Conservation (phyloP, 2,113 vertebrate species). For the Leucopsar rothschildi region DNA sequence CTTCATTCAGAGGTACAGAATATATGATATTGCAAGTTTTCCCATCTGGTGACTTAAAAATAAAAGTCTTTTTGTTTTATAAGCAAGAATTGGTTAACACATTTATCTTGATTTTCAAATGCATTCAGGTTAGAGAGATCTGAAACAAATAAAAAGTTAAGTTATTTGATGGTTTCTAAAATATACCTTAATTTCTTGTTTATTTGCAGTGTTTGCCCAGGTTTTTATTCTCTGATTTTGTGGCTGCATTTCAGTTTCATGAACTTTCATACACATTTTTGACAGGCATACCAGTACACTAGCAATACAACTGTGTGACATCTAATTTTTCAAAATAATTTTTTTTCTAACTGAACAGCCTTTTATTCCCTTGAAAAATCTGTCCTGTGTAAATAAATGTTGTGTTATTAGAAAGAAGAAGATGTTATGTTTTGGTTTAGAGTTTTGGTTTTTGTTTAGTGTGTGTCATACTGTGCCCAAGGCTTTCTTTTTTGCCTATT, state of each 20-base stretch:
- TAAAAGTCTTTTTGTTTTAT: neutral
- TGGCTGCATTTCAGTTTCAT: neutral
- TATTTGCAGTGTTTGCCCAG: neutral
- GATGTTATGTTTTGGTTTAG: neutral
- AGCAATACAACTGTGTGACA: neutral
- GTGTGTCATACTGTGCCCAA: neutral
- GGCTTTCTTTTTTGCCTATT: neutral
- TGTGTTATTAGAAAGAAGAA: neutral
- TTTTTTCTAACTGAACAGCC: neutral
- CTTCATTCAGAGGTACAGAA: neutral
- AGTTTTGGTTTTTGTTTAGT: neutral
- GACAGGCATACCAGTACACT: neutral
- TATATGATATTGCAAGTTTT: neutral
- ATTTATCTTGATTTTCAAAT: neutral
- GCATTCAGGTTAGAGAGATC: neutral
- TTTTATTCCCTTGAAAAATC: neutral
- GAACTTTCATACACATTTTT: neutral
- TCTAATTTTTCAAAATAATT: neutral
- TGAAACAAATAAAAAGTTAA: neutral
- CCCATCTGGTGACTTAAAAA: neutral
- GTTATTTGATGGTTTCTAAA: neutral
- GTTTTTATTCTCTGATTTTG: neutral
- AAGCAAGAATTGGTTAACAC: neutral
- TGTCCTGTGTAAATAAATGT: neutral
- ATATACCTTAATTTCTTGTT: neutral